A percentile compares a stretch with the other conserved stretches of the same genome.
Conservation (phyloP, 2,113 vertebrate species). For the Pelmatolapia mariae region DNA sequence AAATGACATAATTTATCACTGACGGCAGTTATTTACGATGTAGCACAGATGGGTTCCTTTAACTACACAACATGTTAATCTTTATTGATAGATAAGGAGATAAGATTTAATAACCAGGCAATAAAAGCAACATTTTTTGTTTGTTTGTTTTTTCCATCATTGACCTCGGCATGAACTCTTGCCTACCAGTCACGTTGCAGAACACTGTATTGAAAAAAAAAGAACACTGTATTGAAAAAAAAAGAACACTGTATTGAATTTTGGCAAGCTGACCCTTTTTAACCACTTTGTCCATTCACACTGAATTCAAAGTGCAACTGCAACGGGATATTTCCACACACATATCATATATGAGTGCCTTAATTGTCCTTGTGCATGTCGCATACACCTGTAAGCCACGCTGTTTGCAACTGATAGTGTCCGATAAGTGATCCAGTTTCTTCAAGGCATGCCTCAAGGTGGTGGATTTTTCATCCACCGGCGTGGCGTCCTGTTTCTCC, state of each 20-base stretch:
- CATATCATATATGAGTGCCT: background rate
- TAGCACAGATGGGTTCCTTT: background rate
- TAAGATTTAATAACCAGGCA: background rate
- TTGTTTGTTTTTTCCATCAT: background rate
- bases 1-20: background rate
- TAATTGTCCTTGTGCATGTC: background rate
- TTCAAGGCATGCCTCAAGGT: background rate
- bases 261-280: background rate
- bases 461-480: background rate
- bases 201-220: background rate
- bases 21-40: background rate
- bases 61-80: background rate
- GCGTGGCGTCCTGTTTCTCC: slow-evolving; percentile 9
- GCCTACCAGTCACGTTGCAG: background rate
- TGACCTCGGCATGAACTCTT: background rate
- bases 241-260: background rate
- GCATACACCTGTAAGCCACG: background rate
- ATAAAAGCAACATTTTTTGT: background rate
- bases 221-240: too few relatives aligned
- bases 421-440: background rate
- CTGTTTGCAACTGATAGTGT: background rate
- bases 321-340: background rate
- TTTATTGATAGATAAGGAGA: background rate
- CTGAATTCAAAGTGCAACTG: background rate
- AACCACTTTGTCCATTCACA: background rate